These are phyloP conservation scores for Hycleus phaleratus DNA, from an alignment of 1,140 invertebrate species.

Conservation along the genomic window DNA sequence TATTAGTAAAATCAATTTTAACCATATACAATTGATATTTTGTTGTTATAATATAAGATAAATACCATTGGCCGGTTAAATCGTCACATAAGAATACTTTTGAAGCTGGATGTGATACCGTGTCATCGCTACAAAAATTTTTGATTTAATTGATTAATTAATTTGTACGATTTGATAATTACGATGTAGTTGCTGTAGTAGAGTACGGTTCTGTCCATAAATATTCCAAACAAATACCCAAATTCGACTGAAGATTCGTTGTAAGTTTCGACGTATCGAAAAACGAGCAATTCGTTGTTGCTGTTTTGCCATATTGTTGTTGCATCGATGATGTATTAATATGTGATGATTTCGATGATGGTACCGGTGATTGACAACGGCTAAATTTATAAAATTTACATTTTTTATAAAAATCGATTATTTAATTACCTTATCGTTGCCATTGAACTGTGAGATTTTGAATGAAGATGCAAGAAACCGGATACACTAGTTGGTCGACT, in stretches of 20 bases:
- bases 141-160: slow-evolving; percentile 2
- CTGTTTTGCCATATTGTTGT: neutral
- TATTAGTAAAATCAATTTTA: slow-evolving; percentile 65
- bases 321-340: neutral
- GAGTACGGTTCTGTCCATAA: slow-evolving; percentile 71
- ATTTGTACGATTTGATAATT: slow-evolving; percentile 28
- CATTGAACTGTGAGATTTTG: slow-evolving; percentile 55
- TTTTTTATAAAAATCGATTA: too few relatives aligned
- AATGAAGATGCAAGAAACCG: slow-evolving; percentile 34
- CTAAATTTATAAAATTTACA: slow-evolving; percentile 16
- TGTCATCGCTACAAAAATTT: slow-evolving; percentile 39
- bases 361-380: slow-evolving; percentile 31
- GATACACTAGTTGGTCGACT: slow-evolving; percentile 21
- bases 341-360: neutral
- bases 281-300: slow-evolving; percentile 8
- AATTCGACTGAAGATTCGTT: slow-evolving; percentile 44
- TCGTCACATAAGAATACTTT: slow-evolving; percentile 78
- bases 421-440: slow-evolving; percentile 42
- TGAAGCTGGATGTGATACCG: slow-evolving; percentile 49
- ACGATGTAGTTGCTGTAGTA: slow-evolving; percentile 8
- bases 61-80: slow-evolving; percentile 71
- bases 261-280: slow-evolving; percentile 28
- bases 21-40: slow-evolving; percentile 63
- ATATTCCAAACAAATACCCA: slow-evolving; percentile 79
- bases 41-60: slow-evolving; percentile 70